Base-by-base conservation (phyloP, 2,113 vertebrate species). In the Lasiurus cinereus region DNA sequence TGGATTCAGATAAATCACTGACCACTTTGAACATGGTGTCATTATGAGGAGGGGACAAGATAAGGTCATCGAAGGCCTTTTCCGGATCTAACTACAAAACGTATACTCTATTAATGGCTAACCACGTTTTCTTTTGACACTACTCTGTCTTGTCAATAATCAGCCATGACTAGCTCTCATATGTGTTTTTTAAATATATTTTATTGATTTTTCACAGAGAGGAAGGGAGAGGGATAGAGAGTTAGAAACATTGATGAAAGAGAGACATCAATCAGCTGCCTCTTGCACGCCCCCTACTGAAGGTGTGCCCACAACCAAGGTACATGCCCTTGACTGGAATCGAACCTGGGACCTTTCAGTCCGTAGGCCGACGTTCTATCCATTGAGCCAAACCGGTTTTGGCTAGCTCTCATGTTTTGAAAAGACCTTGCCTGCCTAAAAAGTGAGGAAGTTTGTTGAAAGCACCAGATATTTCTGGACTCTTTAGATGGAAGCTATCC, bases 101-200 rank as follows among this genome's bases (percentile, higher is more conserved):
- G n/a, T n/a, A 67, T 24, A 69, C 24, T 84, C 70, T 62, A 48
- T 21, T 93, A 54, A 84, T 27, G 36, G 85, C 33, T 82, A 82
- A 39, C 59, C 72, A n/a, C 6, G 46, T 18, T 90, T 83, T 83
- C 64, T 83, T 90, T 90, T 95, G 88, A 92, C 39, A 62, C 50
- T 56, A 43, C 12, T 92, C 33, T 31, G 6, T 87, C 56, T 62
- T 90, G 64, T 64, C 67, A 83, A 83, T 88, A 87, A 79, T 90
- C 64, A 83, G 13, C 59, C 50, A 24, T 86, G 48, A 67, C 69
- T 83, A 92, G 5, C 12, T 72, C 69, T 86, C 74, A 19, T 33
- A n/a, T n/a, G n/a, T n/a, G n/a, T n/a, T n/a, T n/a, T n/a, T n/a
- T n/a, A n/a, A n/a, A n/a, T n/a, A n/a, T n/a, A n/a, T n/a, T n/a